These are phyloP conservation scores for Andricus grossulariae DNA, from an alignment of 1,140 invertebrate species.

Conservation along the genomic window DNA sequence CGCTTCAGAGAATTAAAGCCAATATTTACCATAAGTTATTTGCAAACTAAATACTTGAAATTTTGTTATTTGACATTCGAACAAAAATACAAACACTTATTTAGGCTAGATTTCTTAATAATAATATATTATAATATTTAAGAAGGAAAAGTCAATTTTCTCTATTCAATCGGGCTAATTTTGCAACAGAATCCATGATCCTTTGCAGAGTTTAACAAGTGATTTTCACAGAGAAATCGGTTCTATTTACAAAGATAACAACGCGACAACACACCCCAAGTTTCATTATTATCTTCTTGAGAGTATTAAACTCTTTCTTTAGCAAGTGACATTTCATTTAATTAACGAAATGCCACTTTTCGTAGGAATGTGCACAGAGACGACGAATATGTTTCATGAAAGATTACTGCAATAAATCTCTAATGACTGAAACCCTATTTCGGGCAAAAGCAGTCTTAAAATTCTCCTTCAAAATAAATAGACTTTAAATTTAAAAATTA, in stretches of 20 bases:
- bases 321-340: no score
- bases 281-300: not conserved
- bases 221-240: not conserved
- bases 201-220: not conserved
- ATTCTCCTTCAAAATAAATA: no score
- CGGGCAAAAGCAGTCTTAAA: no score
- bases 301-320: no score
- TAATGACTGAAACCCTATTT: no score
- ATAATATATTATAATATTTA: not conserved
- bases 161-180: not conserved
- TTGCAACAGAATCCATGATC: not conserved
- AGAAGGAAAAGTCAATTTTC: conserved; percentile 7
- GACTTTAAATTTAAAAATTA: no score
- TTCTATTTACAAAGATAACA: conserved; percentile 14
- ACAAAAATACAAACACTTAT: not conserved
- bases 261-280: not conserved
- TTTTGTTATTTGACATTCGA: conserved; percentile 19
- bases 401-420: no score
- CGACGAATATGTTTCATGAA: no score
- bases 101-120: not conserved
- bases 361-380: no score
- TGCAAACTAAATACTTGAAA: conserved; percentile 26
- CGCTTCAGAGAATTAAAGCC: conserved; percentile 1
- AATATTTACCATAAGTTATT: conserved; percentile 21
- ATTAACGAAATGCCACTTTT: no score